These are phyloP conservation scores for Cryptocephalus moraei DNA, from an alignment of 2,888 invertebrate genomes.

Conservation along the genomic window DNA sequence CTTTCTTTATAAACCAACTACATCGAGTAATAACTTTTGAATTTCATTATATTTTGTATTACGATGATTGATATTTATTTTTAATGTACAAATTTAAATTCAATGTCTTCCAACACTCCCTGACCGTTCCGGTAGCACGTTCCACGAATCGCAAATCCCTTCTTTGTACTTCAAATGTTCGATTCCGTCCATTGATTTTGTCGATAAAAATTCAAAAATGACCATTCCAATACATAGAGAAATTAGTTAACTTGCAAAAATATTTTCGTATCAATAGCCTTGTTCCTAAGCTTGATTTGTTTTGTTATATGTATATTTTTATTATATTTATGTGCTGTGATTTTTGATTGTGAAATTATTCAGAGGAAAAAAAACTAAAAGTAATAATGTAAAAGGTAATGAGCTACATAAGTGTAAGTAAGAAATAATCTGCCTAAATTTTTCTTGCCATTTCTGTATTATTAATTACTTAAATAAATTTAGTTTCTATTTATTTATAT, in stretches of 20 bases:
- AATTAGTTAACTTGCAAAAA: not conserved
- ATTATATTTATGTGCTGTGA: conserved; percentile 38
- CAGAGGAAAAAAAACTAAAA: conserved; percentile 23
- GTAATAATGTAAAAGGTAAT: conserved; percentile 5
- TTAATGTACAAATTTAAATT: too few species aligned
- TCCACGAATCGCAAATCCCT: too few species aligned
- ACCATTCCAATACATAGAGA: too few species aligned
- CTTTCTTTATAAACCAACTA: too few species aligned
- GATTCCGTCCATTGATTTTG: not conserved
- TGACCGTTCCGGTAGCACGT: too few species aligned
- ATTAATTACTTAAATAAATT: conserved; percentile 22
- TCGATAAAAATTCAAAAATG: too few species aligned
- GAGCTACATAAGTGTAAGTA: conserved; percentile 11
- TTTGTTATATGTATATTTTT: conserved; percentile 27
- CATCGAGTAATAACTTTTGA: too few species aligned
- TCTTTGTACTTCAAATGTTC: not conserved
- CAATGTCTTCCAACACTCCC: too few species aligned
- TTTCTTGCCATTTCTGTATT: conserved; percentile 42
- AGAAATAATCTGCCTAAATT: conserved; percentile 33
- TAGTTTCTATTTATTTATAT: conserved; percentile 26
- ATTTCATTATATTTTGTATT: too few species aligned
- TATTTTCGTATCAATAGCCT: conserved; percentile 14
- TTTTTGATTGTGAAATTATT: conserved; percentile 33
- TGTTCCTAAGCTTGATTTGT: conserved; percentile 34
- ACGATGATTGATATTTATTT: too few species aligned